Evolutionary conservation across 1,140 invertebrate genomes (phyloP).

Genomic region (Apis mellifera): DNA sequence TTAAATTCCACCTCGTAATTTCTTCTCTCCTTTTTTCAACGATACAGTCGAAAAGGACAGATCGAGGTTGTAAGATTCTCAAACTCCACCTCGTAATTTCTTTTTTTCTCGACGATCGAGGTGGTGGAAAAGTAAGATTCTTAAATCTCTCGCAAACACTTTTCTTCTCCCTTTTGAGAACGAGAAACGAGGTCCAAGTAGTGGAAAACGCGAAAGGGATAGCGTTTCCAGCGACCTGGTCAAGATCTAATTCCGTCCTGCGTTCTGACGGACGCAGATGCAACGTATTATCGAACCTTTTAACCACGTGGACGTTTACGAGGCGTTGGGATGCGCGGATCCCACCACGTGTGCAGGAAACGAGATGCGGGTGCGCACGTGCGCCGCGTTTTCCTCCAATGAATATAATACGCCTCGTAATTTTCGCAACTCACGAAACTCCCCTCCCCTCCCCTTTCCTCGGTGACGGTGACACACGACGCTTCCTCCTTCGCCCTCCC

Average conservation of each 20-base stretch:
- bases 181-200: too few species aligned
- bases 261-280: slow-evolving; percentile 64
- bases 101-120: neutral
- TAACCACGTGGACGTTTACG: slow-evolving; percentile 70
- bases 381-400: slow-evolving; percentile 56
- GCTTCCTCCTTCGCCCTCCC: too few species aligned
- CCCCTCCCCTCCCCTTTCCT: too few species aligned
- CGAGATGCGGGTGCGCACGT: slow-evolving; percentile 74
- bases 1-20: too few species aligned
- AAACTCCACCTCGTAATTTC: too few species aligned
- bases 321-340: slow-evolving; percentile 33
- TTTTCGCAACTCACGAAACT: slow-evolving; percentile 10
- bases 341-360: slow-evolving; percentile 76
- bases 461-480: too few species aligned
- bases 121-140: too few species aligned
- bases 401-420: slow-evolving; percentile 20
- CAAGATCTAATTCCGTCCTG: slow-evolving; percentile 57
- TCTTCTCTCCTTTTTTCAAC: too few species aligned
- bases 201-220: neutral
- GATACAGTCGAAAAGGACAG: too few species aligned
- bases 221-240: neutral
- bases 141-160: too few species aligned
- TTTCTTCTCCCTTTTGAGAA: too few species aligned
- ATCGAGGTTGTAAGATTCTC: too few species aligned
- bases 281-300: slow-evolving; percentile 71